Percentiles rank a stretch among this genome's conserved stretches.
These are phyloP conservation scores for Zapus hudsonius DNA, from an alignment of 2,113 vertebrate species.

Conservation along the genomic window DNA sequence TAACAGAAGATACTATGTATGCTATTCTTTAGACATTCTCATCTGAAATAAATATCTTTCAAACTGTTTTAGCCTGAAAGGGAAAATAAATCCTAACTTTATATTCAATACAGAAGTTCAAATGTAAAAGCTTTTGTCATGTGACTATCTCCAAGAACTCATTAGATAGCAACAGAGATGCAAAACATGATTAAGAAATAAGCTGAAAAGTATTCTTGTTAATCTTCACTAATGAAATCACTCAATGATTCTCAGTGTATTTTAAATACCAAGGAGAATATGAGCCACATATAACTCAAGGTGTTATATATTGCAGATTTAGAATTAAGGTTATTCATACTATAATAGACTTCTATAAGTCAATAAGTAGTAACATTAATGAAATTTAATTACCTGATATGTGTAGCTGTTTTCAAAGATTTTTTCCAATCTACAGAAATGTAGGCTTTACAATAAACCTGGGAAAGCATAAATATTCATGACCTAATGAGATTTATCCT, in stretches of 20 bases:
- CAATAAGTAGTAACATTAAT: background rate
- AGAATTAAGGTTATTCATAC: background rate
- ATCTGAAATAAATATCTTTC: background rate
- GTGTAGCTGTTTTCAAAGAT: background rate
- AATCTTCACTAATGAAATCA: background rate
- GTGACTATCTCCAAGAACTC: background rate
- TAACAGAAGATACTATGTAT: background rate
- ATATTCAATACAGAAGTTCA: constrained; percentile 7
- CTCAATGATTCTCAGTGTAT: background rate
- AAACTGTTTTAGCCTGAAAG: background rate
- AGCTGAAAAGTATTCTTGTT: constrained; percentile 25
- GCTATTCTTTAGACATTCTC: background rate
- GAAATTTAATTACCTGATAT: background rate
- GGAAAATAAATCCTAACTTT: background rate
- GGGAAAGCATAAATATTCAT: background rate
- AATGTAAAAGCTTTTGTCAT: background rate
- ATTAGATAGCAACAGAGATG: background rate
- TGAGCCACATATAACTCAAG: background rate
- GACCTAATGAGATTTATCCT: background rate
- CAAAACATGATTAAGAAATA: background rate
- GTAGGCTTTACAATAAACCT: background rate
- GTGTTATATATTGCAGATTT: background rate
- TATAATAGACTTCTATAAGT: background rate
- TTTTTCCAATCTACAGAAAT: background rate
- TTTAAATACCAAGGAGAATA: background rate